Evolutionary conservation across 2,888 invertebrate species (phyloP), one percentile per base, ranked within the genome.

Genomic region (Cheilosia urbana): DNA sequence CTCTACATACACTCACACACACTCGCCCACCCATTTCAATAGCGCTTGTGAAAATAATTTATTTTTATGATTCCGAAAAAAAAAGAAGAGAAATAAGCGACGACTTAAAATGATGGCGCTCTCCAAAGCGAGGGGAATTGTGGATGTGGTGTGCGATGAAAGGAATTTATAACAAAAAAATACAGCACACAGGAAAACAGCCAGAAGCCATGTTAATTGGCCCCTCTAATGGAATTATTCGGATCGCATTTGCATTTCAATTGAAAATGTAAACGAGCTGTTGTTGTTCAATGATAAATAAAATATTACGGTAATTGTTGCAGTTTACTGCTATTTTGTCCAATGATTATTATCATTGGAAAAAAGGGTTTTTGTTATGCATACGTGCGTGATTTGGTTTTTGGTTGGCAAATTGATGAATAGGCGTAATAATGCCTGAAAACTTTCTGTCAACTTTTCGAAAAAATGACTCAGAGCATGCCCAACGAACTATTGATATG

Each of bases 211-310:
- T 85, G 85, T 72, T 85, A 85, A 85, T 85, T 85, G 85, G 81
- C 76, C 47, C 37, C 81, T 81, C 81, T 81, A 85, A 85, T 85
- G 81, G 85, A 81, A 85, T 85, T 85, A 85, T 85, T 85, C 81
- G 76, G 62, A 81, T 85, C 85, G 81, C 85, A 85, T 85, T 85
- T 85, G 85, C 85, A 85, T 85, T 81, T 85, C 85, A 85, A 85
- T 85, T 81, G 85, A 81, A 81, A 77, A 80, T 81, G 85, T 85
- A 81, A 85, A 85, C 85, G 81, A 85, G 81, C 85, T 81, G 71
- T 79, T 81, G 57, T 81, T 76, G 72, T 72, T 69, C 85, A 81
- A 81, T 85, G 81, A 77, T 81, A 85, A 85, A 73, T 77, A 85
- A 81, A 85, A 81, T 81, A 85, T 81, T 72, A 76, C 72, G 68